These are phyloP conservation scores for Ips nitidus DNA, from an alignment of 1,140 invertebrate genomes.

Conservation along the genomic window DNA sequence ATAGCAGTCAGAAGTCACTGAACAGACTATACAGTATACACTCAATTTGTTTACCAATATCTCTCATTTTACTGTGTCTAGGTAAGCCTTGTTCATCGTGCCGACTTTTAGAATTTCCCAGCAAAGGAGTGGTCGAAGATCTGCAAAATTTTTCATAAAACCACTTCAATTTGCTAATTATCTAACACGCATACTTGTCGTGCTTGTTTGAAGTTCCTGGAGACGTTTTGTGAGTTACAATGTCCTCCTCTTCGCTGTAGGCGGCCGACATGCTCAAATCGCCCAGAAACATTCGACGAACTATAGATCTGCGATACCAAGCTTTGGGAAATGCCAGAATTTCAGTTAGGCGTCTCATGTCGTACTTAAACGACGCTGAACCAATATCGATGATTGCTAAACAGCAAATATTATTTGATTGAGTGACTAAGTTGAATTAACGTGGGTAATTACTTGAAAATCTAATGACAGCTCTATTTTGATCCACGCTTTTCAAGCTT, in stretches of 20 bases:
- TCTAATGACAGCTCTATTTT: constrained; percentile 77
- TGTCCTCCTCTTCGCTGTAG: constrained; percentile 47
- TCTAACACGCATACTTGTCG: constrained; percentile 25
- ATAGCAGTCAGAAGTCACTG: too few species aligned
- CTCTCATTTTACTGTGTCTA: constrained; percentile 32
- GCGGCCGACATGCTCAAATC: constrained; percentile 68
- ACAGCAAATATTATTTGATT: constrained; percentile 37
- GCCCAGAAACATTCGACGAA: constrained; percentile 89
- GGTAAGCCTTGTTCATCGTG: constrained; percentile 22
- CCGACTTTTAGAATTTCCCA: constrained; percentile 24
- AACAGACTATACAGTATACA: not conserved
- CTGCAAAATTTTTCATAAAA: not conserved
- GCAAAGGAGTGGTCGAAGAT: constrained; percentile 22
- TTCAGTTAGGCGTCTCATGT: constrained; percentile 96
- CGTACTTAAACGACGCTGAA: constrained; percentile 98
- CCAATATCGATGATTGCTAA: constrained; percentile 92
- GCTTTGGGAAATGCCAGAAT: constrained; percentile 97
- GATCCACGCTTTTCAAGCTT: constrained; percentile 55
- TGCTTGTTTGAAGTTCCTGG: constrained; percentile 42
- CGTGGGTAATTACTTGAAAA: constrained; percentile 79
- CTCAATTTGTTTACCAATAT: constrained; percentile 15
- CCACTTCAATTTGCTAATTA: too few species aligned
- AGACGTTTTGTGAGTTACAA: constrained; percentile 37
- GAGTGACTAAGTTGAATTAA: not conserved
- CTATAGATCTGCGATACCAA: constrained; percentile 94